Evolutionary conservation across 2,113 vertebrate genomes (phyloP).

Genomic region (Salvator merianae): DNA sequence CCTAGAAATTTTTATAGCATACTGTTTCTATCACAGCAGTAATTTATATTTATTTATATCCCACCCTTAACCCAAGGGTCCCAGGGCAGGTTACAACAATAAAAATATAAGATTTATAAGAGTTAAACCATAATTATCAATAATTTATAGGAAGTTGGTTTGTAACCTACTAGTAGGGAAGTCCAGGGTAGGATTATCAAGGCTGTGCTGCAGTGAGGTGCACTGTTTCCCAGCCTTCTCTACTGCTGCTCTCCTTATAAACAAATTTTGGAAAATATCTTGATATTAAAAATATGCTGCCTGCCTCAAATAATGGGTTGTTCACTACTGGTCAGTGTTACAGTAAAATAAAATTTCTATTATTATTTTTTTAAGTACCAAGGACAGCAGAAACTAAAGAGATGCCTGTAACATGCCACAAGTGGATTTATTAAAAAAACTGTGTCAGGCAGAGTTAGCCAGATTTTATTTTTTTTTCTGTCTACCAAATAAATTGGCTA

Average conservation of each 20-base stretch:
- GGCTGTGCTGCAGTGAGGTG: no score
- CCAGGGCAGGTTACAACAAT: no score
- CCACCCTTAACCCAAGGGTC: no score
- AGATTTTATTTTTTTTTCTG: neutral
- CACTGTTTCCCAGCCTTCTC: neutral
- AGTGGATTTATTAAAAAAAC: neutral
- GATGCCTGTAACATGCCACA: neutral
- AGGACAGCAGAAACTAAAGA: neutral
- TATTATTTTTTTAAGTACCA: neutral
- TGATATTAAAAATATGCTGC: neutral
- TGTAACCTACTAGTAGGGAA: no score
- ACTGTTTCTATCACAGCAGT: no score
- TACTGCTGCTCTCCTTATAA: neutral
- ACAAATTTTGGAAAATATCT: slow-evolving; percentile 35
- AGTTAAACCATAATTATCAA: no score
- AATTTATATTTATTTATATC: no score
- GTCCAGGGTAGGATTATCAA: no score
- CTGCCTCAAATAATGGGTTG: neutral
- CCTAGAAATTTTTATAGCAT: no score
- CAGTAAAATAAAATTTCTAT: neutral
- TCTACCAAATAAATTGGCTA: neutral
- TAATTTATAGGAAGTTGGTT: no score
- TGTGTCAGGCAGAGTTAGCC: neutral
- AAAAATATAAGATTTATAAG: no score
- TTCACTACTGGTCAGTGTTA: neutral